Conservation (phyloP, 2,113 vertebrate species). For the Chionodraco myersi region DNA sequence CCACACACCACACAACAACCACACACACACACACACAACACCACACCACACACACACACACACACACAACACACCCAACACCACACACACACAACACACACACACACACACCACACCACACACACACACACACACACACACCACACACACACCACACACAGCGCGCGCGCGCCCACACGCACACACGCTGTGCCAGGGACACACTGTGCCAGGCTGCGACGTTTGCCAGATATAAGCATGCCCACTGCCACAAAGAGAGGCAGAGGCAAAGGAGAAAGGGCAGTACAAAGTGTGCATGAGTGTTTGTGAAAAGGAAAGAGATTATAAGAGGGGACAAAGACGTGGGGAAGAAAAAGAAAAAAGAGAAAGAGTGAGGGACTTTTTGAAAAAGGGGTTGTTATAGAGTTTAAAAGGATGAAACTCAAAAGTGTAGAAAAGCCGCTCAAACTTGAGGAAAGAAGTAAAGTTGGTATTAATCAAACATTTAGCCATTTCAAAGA, state of each 20-base stretch:
- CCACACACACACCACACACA: constrained; percentile 9
- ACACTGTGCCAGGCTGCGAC: constrained; percentile 59
- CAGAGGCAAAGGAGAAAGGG: constrained; percentile 49
- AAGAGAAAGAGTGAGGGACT: background rate
- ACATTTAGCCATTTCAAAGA: constrained; percentile 12
- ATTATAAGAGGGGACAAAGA: constrained; percentile 30
- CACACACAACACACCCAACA: no score
- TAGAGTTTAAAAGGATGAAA: constrained; percentile 15
- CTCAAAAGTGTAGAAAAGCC: constrained; percentile 7
- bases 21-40: no score
- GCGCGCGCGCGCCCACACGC: constrained; percentile 7
- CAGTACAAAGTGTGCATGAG: constrained; percentile 34
- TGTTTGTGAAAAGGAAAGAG: constrained; percentile 21
- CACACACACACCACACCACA: no score
- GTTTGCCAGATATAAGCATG: constrained; percentile 73
- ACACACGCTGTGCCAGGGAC: constrained; percentile 66
- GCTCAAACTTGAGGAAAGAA: constrained; percentile 2
- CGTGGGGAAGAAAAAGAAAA: constrained; percentile 4
- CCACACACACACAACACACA: no score
- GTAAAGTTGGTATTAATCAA: constrained; percentile 14
- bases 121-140: no score
- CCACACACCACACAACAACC: constrained; percentile 13
- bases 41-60: constrained; percentile 31
- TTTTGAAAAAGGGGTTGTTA: constrained; percentile 8
- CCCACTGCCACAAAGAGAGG: constrained; percentile 67